Conservation (phyloP, 2,113 vertebrate species). For the Phaetusa simplex region DNA sequence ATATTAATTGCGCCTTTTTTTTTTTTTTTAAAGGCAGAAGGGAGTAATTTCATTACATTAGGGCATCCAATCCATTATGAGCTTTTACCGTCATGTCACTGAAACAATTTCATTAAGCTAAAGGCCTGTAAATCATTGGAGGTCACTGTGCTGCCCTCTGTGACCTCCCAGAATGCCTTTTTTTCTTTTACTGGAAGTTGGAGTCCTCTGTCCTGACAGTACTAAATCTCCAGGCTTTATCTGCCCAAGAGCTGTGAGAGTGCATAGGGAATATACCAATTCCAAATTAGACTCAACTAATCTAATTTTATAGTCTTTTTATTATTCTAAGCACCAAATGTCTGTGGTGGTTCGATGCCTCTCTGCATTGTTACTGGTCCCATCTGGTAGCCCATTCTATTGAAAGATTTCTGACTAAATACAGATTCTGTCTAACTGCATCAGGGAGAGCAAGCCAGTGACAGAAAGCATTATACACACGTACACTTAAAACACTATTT, state of each 20-base stretch:
- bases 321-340: constrained; percentile 92
- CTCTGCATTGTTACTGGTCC: constrained; percentile 79
- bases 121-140: constrained; percentile 97
- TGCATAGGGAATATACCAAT: constrained; percentile 80
- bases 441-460: constrained; percentile 63
- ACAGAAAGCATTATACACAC: constrained; percentile 39
- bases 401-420: constrained; percentile 75
- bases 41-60: constrained; percentile 99
- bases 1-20: constrained; percentile 94
- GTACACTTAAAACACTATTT: constrained; percentile 50
- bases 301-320: constrained; percentile 95
- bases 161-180: constrained; percentile 83
- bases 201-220: constrained; percentile 79
- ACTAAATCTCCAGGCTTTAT: constrained; percentile 84
- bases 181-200: constrained; percentile 92
- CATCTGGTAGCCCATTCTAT: constrained; percentile 84
- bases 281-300: constrained; percentile 86
- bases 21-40: constrained; percentile 86
- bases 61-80: constrained; percentile 99
- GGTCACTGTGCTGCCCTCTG: constrained; percentile 86
- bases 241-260: constrained; percentile 78
- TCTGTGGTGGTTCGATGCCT: constrained; percentile 87
- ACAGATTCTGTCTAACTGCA: constrained; percentile 69
- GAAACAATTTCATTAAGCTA: constrained; percentile 99
- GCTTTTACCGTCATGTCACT: constrained; percentile 99